A percentile compares a stretch with the other conserved stretches of the same genome.
phyloP scores from a whole-genome alignment of 2,797 vertebrate genomes.

The Diglossa cyanea region DNA sequence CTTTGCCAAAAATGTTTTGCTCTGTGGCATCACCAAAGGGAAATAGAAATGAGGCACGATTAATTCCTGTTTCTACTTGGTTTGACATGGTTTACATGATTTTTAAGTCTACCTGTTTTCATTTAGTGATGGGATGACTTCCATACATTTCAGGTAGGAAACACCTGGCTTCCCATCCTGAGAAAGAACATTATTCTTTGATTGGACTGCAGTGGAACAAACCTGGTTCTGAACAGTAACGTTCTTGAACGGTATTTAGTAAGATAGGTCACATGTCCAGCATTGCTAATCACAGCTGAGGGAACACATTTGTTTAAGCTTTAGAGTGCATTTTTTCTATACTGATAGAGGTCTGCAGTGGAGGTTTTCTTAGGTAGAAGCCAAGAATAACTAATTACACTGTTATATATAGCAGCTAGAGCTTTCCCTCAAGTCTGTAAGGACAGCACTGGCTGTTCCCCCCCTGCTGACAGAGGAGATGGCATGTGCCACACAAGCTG shows the following conservation, averaged over 20 bases:
- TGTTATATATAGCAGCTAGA: background rate
- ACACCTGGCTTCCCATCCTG: background rate
- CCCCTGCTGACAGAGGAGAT: background rate
- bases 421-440: background rate
- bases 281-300: background rate
- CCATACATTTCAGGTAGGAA: background rate
- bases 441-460: background rate
- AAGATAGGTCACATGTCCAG: background rate
- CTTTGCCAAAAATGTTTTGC: background rate
- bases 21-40: constrained; percentile 20
- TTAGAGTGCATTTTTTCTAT: background rate
- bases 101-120: background rate
- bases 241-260: background rate
- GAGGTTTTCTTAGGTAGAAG: background rate
- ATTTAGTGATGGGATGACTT: background rate
- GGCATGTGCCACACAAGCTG: background rate
- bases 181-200: background rate
- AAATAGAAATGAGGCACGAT: background rate
- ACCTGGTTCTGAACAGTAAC: background rate
- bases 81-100: background rate
- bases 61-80: background rate
- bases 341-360: background rate
- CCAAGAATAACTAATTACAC: background rate
- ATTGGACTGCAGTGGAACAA: background rate
- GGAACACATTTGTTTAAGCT: background rate